Evolutionary conservation across 2,797 vertebrate species (phyloP), one percentile per base, ranked within the genome.

Genomic region (Hemitrygon akajei): DNA sequence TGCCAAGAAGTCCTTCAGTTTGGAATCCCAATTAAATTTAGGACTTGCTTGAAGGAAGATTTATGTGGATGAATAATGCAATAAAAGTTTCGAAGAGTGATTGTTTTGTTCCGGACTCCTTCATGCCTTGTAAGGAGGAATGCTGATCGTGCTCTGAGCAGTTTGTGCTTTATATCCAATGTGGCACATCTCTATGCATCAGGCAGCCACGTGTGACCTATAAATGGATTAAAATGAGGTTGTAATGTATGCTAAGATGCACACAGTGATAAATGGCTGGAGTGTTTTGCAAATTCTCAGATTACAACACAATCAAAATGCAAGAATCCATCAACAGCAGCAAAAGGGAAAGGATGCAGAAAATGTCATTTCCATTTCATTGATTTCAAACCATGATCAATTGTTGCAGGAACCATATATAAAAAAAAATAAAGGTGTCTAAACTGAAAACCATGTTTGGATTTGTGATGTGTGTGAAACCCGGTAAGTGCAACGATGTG

Each of bases 241-340:
- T 89, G 86, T 89, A 89, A 89, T 69, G 34, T 69, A 89, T 89
- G 86, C 60, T 89, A 69, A 89, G 86, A 89, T 89, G 86, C n/a
- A 37, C n/a, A 34, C 63, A 0, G n/a, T 89, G 60, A 89, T 89
- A 89, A 69, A 89, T 89, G 86, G 86, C 86, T 89, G 60, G 16
- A 89, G 86, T 69, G 60, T 34, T 89, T 89, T 69, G 60, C 37
- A n/a, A 89, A 18, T 63, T 69, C 86, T 69, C 63, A 89, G 86
- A 89, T 89, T 89, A 89, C 63, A 89, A 89, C 86, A 89, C 86
- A 89, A 89, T 89, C 86, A 89, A 89, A 89, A 69, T 69, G n/a
- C 69, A 30, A 69, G 86, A 69, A 63, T 89, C 63, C 20, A 89
- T 18, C 86, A 25, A 27, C n/a, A 37, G 30, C 12, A 34, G 3